Evolutionary conservation across 1,140 invertebrate species (phyloP).

Genomic region (Galendromus occidentalis): DNA sequence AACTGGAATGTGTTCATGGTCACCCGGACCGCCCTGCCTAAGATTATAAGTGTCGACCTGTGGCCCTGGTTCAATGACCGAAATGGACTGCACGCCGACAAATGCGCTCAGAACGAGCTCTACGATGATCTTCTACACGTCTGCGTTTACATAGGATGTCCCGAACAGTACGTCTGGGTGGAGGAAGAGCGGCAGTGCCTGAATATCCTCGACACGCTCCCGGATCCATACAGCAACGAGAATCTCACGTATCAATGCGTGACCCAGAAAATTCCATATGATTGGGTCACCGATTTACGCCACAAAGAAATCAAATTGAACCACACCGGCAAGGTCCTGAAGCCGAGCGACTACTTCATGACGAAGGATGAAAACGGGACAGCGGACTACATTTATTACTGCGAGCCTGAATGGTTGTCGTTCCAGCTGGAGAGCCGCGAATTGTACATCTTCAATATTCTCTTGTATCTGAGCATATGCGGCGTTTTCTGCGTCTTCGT

Average conservation of each 20-base stretch:
- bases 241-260: background rate
- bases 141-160: slow-evolving; percentile 1
- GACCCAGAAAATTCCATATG: background rate
- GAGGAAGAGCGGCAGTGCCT: background rate
- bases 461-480: background rate
- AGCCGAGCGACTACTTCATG: slow-evolving; percentile 2
- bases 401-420: slow-evolving; percentile 1
- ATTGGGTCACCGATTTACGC: background rate
- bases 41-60: background rate
- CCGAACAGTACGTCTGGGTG: slow-evolving; percentile 1
- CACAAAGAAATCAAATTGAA: slow-evolving; percentile 3
- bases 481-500: background rate
- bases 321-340: slow-evolving; percentile 7
- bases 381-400: background rate
- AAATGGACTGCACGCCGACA: background rate
- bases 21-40: background rate
- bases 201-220: background rate
- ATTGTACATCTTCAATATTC: background rate
- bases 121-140: slow-evolving; percentile 8
- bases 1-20: slow-evolving; percentile 11
- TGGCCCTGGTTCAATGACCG: background rate
- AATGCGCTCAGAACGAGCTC: background rate
- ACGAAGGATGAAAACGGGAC: background rate
- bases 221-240: background rate
- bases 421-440: background rate